A percentile compares a stretch with the other conserved stretches of the same genome.
Evolutionary conservation across 2,888 invertebrate genomes (phyloP).

Genomic region (Unio delphinus): DNA sequence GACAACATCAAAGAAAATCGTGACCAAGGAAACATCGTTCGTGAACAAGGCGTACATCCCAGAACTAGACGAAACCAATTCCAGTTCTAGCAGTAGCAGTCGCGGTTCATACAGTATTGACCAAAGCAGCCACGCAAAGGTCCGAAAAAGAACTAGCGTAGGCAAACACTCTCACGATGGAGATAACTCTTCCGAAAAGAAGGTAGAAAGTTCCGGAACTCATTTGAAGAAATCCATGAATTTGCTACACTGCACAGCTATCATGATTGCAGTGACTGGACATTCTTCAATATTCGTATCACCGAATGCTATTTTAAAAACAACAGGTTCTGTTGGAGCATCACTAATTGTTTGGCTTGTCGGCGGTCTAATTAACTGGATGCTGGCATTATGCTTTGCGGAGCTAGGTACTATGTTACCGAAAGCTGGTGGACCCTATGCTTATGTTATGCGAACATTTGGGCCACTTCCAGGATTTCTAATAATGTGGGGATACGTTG

Average conservation of each 20-base stretch:
- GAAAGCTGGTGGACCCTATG: constrained; percentile 86
- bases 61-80: no score
- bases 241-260: constrained; percentile 53
- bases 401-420: constrained; percentile 86
- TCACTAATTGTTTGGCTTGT: constrained; percentile 95
- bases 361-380: constrained; percentile 84
- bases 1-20: no score
- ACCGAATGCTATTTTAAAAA: constrained; percentile 90
- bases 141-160: no score
- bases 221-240: constrained; percentile 56
- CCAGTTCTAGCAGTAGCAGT: no score
- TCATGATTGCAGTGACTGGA: constrained; percentile 60
- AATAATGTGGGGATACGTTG: constrained; percentile 76
- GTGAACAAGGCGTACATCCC: no score
- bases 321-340: constrained; percentile 92
- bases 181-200: no score
- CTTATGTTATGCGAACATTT: constrained; percentile 73
- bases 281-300: constrained; percentile 87
- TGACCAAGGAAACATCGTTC: no score
- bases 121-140: no score
- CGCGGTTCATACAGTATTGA: no score
- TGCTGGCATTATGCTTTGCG: constrained; percentile 80
- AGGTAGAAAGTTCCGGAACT: not conserved
- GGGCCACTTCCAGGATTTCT: constrained; percentile 73
- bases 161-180: no score